Evolutionary conservation across 2,113 vertebrate species (phyloP), one percentile per base, ranked within the genome.

Genomic region (Antechinus flavipes): DNA sequence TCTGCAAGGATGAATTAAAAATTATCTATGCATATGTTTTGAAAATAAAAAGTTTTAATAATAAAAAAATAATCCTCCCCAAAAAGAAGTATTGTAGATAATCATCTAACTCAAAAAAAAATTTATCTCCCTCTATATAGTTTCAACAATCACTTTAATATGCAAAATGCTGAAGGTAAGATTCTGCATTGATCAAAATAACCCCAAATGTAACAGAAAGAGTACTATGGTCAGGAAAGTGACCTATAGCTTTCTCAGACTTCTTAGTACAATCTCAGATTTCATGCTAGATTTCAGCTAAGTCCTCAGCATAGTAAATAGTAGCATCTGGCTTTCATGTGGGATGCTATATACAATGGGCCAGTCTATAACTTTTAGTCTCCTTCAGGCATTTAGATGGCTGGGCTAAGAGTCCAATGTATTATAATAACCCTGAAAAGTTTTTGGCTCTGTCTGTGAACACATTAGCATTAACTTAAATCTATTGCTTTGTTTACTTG

Each of bases 381-480:
- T 98, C 95, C 98, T 96, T 89, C 94, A 98, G 98, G 98, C 98
- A 97, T 97, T 98, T 95, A 97, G 97, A 98, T 97, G 96, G 97
- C 97, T 96, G 97, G 98, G 98, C 98, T 97, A 91, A 50, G 95
- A 96, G 98, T 98, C 98, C 98, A 98, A 97, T 92, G 76, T 68
- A 96, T 97, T 98, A 94, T 97, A 98, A 98, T 97, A 98, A 98
- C 98, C 98, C 97, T 95, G 97, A 97, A 98, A 98, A 97, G 97
- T 97, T 98, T 97, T 95, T 98, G 98, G 97, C 97, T 98, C 96
- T 89, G 95, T 53, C 96, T 97, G 97, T 92, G 95, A 98, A 96
- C 98, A 98, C 98, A 98, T 98, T 98, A 98, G 98, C 98, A 98
- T 98, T 98, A 98, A 98, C 97, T 98, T 98, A 98, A 98, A 98